Conservation (phyloP, 2,797 vertebrate genomes). For the Fistularia tabacaria region DNA sequence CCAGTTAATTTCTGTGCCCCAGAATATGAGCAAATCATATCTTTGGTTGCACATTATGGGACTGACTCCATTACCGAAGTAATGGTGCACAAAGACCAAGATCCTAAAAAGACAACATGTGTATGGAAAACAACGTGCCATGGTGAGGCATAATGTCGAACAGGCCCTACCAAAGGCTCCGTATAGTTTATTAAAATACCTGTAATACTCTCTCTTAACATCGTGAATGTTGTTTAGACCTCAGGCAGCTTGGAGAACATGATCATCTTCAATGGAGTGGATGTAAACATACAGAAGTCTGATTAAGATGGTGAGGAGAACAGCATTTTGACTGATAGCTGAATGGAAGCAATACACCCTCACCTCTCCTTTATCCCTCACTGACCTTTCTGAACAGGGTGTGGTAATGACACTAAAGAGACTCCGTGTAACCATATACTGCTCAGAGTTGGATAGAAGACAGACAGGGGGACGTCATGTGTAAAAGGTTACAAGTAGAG, state of each 20-base stretch:
- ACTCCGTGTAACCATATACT: conserved; percentile 72
- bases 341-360: conserved; percentile 59
- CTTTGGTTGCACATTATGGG: conserved; percentile 32
- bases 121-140: neutral
- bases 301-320: conserved; percentile 51
- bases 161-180: neutral
- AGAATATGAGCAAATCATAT: neutral
- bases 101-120: conserved; percentile 13
- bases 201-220: conserved; percentile 22
- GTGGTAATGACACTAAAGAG: conserved; percentile 71
- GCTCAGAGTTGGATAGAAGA: conserved; percentile 61
- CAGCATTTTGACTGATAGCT: conserved; percentile 25
- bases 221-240: conserved; percentile 36
- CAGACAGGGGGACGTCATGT: conserved; percentile 66
- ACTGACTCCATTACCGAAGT: conserved; percentile 19
- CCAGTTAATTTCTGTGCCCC: conserved; percentile 13
- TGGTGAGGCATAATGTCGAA: no score
- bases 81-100: conserved; percentile 28
- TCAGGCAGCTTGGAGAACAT: conserved; percentile 27
- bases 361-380: conserved; percentile 63
- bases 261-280: conserved; percentile 44
- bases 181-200: conserved; percentile 18
- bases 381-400: conserved; percentile 69
- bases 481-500: conserved; percentile 63
- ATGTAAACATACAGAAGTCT: conserved; percentile 57